Conservation (phyloP, 2,888 invertebrate genomes). For the Dynastes tityus region DNA sequence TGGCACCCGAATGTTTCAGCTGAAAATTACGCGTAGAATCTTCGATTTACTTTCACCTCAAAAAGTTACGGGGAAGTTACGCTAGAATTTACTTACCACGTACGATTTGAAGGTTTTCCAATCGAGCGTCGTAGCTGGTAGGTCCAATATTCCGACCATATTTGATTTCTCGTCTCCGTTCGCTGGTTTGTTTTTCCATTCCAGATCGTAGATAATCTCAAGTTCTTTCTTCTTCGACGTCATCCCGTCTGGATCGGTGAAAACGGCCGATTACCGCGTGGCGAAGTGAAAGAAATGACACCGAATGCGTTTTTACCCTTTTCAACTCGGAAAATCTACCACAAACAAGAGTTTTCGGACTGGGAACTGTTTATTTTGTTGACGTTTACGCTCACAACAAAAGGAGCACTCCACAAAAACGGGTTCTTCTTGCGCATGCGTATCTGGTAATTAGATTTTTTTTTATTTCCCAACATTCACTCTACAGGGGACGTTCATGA, state of each 20-base stretch:
- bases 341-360: too few species aligned
- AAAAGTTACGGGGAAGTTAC: too few species aligned
- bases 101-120: slow-evolving; percentile 70
- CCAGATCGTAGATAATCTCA: slow-evolving; percentile 69
- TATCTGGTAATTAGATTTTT: too few species aligned
- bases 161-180: slow-evolving; percentile 66
- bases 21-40: slow-evolving; percentile 52
- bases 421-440: too few species aligned
- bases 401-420: too few species aligned
- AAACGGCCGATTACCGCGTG: background rate
- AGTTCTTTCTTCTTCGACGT: slow-evolving; percentile 62
- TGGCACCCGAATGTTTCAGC: slow-evolving; percentile 69
- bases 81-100: slow-evolving; percentile 64
- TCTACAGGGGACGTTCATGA: too few species aligned
- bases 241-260: slow-evolving; percentile 53
- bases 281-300: background rate
- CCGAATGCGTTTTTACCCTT: background rate
- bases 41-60: too few species aligned
- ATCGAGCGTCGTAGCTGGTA: slow-evolving; percentile 68
- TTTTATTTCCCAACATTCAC: too few species aligned
- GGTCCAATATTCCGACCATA: slow-evolving; percentile 69
- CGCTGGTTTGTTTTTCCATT: slow-evolving; percentile 67
- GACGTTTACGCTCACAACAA: too few species aligned
- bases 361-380: too few species aligned
- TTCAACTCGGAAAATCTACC: background rate